Evolutionary conservation across 2,113 vertebrate species (phyloP), one percentile per base, ranked within the genome.

Genomic region (Scartelaos histophorus): DNA sequence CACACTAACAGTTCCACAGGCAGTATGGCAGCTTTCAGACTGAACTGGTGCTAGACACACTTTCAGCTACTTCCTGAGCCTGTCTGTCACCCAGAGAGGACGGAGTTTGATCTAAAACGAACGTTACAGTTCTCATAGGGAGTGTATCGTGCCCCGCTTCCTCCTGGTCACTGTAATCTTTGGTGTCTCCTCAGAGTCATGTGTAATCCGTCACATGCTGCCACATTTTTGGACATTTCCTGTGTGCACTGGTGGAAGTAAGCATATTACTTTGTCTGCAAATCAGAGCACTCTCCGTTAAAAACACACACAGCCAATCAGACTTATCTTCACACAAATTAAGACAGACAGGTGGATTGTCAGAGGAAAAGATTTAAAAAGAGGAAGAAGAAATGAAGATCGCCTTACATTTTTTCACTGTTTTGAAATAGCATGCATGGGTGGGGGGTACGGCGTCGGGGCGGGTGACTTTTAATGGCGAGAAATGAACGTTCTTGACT

Each of bases 401-500:
- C 78, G 69, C 71, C 68, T 87, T 89, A 88, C 89, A 88, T 76
- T 66, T 66, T 76, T n/a, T 21, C 29, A 79, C 78, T 81, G 75
- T 91, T 82, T 85, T 45, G 79, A 84, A 78, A 74, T 66, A 76
- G 75, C 75, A 78, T 80, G 82, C 77, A 83, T 88, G 84, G 83
- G 83, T 74, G 82, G 6, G 80, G 82, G 82, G 10, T 15, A 34
- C 34, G 5, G 35, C 85, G 84, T 78, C 68, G 70, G 87, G 83
- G 78, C 65, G 69, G 86, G 84, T 86, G 88, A 85, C 87, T 90
- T 79, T 88, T 93, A 93, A 93, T 92, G 88, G 91, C 84, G 86
- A 89, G 90, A 92, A 92, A 92, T 92, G 91, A 93, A 92, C 90
- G 83, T 34, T 82, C 78, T 85, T 84, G 88, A 89, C 90, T 90